These are phyloP conservation scores for Megaustenia siamemsis DNA, from an alignment of 2,888 invertebrate species.

Conservation along the genomic window DNA sequence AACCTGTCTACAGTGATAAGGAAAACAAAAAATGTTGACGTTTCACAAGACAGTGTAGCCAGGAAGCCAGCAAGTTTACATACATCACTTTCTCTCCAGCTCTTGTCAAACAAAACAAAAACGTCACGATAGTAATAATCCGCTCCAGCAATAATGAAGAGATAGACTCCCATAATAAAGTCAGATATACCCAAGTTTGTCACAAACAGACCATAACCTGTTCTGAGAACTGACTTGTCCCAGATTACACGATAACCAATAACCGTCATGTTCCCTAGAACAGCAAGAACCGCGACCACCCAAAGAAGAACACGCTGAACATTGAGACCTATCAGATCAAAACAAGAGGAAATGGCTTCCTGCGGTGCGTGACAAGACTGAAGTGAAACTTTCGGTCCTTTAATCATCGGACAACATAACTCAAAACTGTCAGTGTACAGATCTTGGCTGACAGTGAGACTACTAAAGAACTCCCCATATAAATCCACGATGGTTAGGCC, in stretches of 20 bases:
- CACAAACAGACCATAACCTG: constrained; percentile 65
- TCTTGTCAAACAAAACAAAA: constrained; percentile 67
- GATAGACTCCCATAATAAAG: constrained; percentile 74
- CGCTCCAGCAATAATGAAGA: constrained; percentile 73
- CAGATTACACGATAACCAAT: constrained; percentile 53
- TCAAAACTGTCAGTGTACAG: constrained; percentile 46
- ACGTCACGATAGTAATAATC: constrained; percentile 69
- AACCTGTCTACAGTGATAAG: constrained; percentile 84
- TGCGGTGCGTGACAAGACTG: constrained; percentile 65
- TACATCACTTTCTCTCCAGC: constrained; percentile 75
- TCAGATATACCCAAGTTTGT: constrained; percentile 72
- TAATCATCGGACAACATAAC: constrained; percentile 41
- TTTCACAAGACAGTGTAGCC: constrained; percentile 77
- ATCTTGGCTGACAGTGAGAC: neutral
- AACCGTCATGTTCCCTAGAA: constrained; percentile 38
- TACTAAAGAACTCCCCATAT: neutral
- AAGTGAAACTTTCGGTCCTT: neutral
- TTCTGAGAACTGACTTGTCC: constrained; percentile 50
- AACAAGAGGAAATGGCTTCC: constrained; percentile 75
- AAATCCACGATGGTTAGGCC: neutral
- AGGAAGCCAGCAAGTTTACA: constrained; percentile 80
- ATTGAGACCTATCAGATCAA: constrained; percentile 69
- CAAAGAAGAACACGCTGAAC: constrained; percentile 69
- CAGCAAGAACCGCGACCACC: constrained; percentile 49
- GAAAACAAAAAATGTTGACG: constrained; percentile 80